phyloP scores from a whole-genome alignment of 2,797 vertebrate species.

The Poeciliopsis infans region DNA sequence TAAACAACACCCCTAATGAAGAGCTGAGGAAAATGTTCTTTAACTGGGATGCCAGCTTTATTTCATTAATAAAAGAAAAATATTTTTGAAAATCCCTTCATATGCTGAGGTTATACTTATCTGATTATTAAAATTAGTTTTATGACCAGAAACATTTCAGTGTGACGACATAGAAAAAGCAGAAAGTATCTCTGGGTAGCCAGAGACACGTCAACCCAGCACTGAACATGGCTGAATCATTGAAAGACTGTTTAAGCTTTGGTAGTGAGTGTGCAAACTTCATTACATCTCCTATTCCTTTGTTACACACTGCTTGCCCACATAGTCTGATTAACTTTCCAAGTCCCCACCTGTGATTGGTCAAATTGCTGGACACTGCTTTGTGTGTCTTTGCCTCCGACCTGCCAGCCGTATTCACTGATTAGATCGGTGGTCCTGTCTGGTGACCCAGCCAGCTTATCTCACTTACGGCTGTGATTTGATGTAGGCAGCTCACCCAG shows the following conservation, averaged over 20 bases:
- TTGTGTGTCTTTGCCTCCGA: not conserved
- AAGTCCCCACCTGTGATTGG: not conserved
- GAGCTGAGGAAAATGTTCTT: not conserved
- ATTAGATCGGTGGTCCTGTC: slow-evolving; percentile 15
- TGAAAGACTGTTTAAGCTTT: not conserved
- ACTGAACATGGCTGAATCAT: not conserved
- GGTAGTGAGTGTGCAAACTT: slow-evolving; percentile 6
- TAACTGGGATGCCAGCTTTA: not conserved
- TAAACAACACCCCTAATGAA: too few relatives aligned
- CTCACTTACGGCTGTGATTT: slow-evolving; percentile 10
- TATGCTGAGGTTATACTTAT: not conserved
- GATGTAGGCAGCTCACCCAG: slow-evolving; percentile 2
- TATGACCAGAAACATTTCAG: not conserved
- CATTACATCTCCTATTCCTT: not conserved
- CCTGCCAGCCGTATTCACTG: slow-evolving; percentile 4
- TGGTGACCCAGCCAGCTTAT: slow-evolving; percentile 17
- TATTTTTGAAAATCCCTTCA: not conserved
- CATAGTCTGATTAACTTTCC: slow-evolving; percentile 1
- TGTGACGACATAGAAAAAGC: not conserved
- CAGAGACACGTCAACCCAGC: not conserved
- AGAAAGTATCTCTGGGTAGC: not conserved
- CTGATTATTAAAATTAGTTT: not conserved
- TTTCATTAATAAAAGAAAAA: not conserved
- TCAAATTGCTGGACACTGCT: slow-evolving; percentile 1
- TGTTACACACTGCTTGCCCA: not conserved